Percentiles rank a stretch among this genome's conserved stretches.
Conservation (phyloP, 2,888 invertebrate species). For the Sarcophaga rosellei region DNA sequence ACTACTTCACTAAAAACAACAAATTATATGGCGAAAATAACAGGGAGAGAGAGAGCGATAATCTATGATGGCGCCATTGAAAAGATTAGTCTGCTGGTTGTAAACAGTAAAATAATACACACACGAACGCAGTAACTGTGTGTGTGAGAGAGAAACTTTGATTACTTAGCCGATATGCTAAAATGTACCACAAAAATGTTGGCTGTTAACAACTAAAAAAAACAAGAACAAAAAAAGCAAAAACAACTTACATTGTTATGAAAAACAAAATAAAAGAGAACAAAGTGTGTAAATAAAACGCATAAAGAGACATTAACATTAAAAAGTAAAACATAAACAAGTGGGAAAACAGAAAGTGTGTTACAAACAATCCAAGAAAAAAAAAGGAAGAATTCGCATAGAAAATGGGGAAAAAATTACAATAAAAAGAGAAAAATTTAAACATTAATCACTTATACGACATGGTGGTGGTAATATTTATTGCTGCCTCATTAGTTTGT, state of each 20-base stretch:
- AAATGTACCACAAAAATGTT: constrained; percentile 35
- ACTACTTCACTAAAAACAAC: too few relatives aligned
- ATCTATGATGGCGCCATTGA: constrained; percentile 21
- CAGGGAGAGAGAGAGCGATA: too few relatives aligned
- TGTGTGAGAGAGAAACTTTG: background rate
- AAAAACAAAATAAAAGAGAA: constrained; percentile 14
- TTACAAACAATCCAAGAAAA: constrained; percentile 22
- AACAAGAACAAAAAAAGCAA: constrained; percentile 1
- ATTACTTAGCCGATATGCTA: constrained; percentile 39
- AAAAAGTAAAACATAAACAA: constrained; percentile 9
- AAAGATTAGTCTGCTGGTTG: constrained; percentile 16
- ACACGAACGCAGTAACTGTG: background rate
- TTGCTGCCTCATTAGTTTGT: too few relatives aligned
- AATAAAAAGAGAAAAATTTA: constrained; percentile 21
- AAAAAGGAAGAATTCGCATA: background rate
- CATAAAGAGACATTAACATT: constrained; percentile 7
- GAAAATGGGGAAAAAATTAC: background rate
- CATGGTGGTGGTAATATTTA: constrained; percentile 22
- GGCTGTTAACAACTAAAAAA: constrained; percentile 20
- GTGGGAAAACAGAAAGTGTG: constrained; percentile 22
- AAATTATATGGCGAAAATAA: too few relatives aligned
- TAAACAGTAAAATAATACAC: background rate
- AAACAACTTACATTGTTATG: constrained; percentile 5
- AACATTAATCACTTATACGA: constrained; percentile 58
- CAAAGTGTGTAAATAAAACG: constrained; percentile 49